Conservation (phyloP, 2,888 invertebrate species). For the Tubiluchus corallicola region DNA sequence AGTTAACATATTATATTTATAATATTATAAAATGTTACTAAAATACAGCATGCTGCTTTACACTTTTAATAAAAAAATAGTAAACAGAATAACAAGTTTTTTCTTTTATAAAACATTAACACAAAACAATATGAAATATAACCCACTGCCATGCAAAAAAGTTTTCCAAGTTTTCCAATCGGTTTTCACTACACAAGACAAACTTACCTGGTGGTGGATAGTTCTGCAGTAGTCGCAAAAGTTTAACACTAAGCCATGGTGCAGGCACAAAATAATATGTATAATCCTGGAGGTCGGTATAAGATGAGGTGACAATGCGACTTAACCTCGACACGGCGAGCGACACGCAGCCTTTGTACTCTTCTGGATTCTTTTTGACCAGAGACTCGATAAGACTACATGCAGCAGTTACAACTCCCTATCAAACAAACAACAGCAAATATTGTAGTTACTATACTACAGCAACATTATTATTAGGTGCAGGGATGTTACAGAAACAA, state of each 20-base stretch:
- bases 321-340: constrained; percentile 91
- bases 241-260: constrained; percentile 98
- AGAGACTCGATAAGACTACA: constrained; percentile 93
- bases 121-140: not conserved
- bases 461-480: no score
- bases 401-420: constrained; percentile 94
- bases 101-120: not conserved
- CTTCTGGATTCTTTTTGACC: constrained; percentile 95
- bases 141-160: not conserved
- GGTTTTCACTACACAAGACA: not conserved
- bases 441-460: no score
- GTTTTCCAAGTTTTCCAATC: not conserved
- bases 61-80: no score
- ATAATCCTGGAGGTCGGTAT: constrained; percentile 97
- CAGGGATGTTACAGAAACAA: no score
- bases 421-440: constrained; percentile 9
- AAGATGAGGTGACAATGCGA: constrained; percentile 95
- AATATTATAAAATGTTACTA: no score
- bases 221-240: constrained; percentile 84
- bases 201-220: constrained; percentile 74
- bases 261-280: constrained; percentile 99
- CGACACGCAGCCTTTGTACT: constrained; percentile 97
- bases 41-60: no score
- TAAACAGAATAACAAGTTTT: no score
- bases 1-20: no score